Conservation (phyloP, 2,888 invertebrate genomes). For the Endotricha flammealis region DNA sequence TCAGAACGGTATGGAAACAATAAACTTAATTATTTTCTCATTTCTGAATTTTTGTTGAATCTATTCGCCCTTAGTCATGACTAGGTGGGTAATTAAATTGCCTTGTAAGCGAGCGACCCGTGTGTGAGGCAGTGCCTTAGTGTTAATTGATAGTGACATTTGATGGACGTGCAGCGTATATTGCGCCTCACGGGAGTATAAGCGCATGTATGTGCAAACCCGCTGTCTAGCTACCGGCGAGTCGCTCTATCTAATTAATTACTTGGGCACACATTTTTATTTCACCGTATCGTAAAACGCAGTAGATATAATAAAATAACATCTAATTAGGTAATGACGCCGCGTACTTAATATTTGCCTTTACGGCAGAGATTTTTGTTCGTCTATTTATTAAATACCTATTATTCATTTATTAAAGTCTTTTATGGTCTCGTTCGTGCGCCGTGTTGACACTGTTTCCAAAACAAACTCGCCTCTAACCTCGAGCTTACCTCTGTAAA, state of each 20-base stretch:
- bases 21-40: slow-evolving; percentile 58
- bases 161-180: slow-evolving; percentile 63
- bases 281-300: no score
- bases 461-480: slow-evolving; percentile 67
- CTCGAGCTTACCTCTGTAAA: slow-evolving; percentile 68
- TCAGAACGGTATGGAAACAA: slow-evolving; percentile 57
- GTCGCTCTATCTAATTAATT: background rate
- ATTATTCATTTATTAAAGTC: slow-evolving; percentile 32
- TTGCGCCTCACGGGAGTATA: slow-evolving; percentile 49
- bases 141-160: slow-evolving; percentile 73
- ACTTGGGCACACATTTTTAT: background rate
- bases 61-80: background rate
- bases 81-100: slow-evolving; percentile 51
- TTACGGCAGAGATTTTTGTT: no score
- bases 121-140: slow-evolving; percentile 37
- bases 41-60: slow-evolving; percentile 23
- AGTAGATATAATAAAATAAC: background rate
- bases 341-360: no score
- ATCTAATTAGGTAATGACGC: background rate
- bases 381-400: background rate
- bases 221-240: slow-evolving; percentile 6
- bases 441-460: slow-evolving; percentile 57
- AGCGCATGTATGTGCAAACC: slow-evolving; percentile 13
- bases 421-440: slow-evolving; percentile 35
- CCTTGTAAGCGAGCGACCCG: slow-evolving; percentile 33